phyloP scores from a whole-genome alignment of 2,888 invertebrate genomes.

The Hirtodrosophila duncani region DNA sequence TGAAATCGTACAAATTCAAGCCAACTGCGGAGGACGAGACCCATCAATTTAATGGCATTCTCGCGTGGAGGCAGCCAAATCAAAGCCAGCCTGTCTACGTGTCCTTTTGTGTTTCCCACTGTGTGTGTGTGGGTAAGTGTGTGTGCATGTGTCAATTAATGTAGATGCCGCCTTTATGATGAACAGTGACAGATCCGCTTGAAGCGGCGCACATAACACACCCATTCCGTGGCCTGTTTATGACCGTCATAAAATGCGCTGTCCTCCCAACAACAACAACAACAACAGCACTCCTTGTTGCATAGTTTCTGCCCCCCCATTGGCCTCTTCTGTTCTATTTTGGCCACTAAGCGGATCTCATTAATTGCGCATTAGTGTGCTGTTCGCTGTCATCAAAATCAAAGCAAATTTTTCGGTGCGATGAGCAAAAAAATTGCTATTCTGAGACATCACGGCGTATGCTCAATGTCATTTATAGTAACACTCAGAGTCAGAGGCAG shows the following conservation, averaged over 20 bases:
- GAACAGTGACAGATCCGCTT: conserved; percentile 60
- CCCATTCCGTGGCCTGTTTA: conserved; percentile 64
- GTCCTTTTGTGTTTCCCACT: not conserved
- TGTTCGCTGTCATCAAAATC: conserved; percentile 30
- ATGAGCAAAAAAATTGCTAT: conserved; percentile 2
- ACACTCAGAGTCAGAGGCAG: too few relatives aligned
- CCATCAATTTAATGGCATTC: conserved; percentile 68
- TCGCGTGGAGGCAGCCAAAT: conserved; percentile 55
- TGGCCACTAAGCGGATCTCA: conserved; percentile 43
- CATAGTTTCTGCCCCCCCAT: conserved; percentile 21
- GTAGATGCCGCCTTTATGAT: conserved; percentile 68
- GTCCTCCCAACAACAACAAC: conserved; percentile 20
- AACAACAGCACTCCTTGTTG: conserved; percentile 8
- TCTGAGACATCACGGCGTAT: conserved; percentile 32
- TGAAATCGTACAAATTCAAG: conserved; percentile 25
- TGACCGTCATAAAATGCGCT: conserved; percentile 50
- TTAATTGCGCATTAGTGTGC: conserved; percentile 49
- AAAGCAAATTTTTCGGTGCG: conserved; percentile 34
- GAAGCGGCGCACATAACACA: conserved; percentile 55
- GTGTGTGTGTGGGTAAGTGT: conserved; percentile 10
- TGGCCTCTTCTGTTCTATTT: not conserved
- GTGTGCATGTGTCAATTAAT: conserved; percentile 57
- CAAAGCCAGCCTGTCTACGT: conserved; percentile 38
- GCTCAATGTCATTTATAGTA: conserved; percentile 28
- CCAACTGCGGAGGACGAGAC: conserved; percentile 8